phyloP scores from a whole-genome alignment of 2,113 vertebrate genomes.

The Proteles cristata region DNA sequence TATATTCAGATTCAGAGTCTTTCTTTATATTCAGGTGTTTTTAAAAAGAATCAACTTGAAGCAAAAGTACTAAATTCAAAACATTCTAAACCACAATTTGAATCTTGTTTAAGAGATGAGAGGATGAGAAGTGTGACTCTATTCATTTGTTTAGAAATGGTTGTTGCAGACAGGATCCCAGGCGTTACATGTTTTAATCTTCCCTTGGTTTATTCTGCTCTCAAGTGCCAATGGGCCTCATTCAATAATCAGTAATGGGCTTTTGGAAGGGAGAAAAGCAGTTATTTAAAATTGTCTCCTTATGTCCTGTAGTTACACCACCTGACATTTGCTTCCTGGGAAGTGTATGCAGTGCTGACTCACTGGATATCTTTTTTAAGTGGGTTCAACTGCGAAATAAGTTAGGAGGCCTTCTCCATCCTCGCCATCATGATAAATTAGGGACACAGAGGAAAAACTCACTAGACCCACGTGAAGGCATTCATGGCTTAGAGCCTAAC shows the following conservation, averaged over 20 bases:
- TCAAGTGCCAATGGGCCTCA: background rate
- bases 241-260: background rate
- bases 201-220: background rate
- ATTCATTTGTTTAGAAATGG: constrained; percentile 8
- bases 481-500: background rate
- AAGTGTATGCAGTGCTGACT: background rate
- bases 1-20: background rate
- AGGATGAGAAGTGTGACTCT: background rate
- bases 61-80: constrained; percentile 35
- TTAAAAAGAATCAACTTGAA: constrained; percentile 13
- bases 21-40: background rate
- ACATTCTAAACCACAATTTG: constrained; percentile 21
- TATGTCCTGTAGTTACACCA: background rate
- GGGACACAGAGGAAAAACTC: background rate
- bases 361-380: background rate
- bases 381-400: constrained; percentile 5
- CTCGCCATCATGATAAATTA: background rate
- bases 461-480: background rate
- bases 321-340: constrained; percentile 7
- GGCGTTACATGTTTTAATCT: background rate
- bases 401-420: background rate
- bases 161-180: background rate
- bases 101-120: constrained; percentile 22
- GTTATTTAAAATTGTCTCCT: constrained; percentile 35
- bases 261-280: background rate